A percentile compares a stretch with the other conserved stretches of the same genome.
phyloP scores from a whole-genome alignment of 2,797 vertebrate species.

The Enteromius anoplus region DNA sequence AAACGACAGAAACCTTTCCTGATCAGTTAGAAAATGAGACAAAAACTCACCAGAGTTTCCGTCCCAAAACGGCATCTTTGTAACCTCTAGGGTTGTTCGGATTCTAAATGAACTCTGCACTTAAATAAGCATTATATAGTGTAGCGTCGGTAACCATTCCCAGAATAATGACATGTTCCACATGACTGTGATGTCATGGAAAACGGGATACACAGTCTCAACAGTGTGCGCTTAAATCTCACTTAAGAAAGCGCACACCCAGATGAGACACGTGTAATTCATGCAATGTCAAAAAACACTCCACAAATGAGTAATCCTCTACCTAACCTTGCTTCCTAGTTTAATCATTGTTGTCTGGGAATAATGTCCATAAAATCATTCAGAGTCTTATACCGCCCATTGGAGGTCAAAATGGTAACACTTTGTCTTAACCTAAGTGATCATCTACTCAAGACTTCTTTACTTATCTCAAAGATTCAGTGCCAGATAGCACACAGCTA shows the following conservation, averaged over 20 bases:
- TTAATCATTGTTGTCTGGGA: not conserved
- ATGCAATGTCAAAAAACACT: not conserved
- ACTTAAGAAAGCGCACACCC: constrained; percentile 24
- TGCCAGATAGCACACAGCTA: constrained; percentile 4
- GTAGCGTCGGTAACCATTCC: constrained; percentile 39
- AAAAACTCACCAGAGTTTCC: constrained; percentile 57
- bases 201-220: constrained; percentile 44
- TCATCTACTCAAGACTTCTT: constrained; percentile 50
- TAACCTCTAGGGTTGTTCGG: constrained; percentile 21
- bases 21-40: not conserved
- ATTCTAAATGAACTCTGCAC: constrained; percentile 26
- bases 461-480: constrained; percentile 44
- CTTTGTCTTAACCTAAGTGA: constrained; percentile 43
- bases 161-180: constrained; percentile 46
- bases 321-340: not conserved
- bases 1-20: not conserved
- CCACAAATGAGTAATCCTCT: constrained; percentile 23
- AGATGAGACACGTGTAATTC: not conserved
- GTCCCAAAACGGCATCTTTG: constrained; percentile 53
- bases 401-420: constrained; percentile 50
- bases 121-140: constrained; percentile 46
- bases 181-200: constrained; percentile 53
- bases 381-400: constrained; percentile 16
- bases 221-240: constrained; percentile 19
- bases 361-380: constrained; percentile 24